Conservation (phyloP, 2,888 invertebrate species). For the Mimas tiliae region DNA sequence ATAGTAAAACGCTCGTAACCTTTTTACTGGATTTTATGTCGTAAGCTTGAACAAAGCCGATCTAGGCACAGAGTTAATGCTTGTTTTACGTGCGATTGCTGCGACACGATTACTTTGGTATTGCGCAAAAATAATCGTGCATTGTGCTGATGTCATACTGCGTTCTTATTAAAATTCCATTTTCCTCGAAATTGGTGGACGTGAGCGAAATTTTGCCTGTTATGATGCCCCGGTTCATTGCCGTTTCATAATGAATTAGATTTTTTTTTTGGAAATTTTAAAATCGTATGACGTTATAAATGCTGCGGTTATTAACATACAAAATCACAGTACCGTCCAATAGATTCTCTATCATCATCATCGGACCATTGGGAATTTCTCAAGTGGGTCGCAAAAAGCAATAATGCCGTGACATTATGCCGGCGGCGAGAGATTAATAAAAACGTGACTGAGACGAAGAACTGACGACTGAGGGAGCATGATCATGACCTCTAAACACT, state of each 20-base stretch:
- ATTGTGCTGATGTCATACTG: slow-evolving; percentile 3
- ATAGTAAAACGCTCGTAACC: slow-evolving; percentile 28
- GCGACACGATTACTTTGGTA: neutral
- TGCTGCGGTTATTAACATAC: neutral
- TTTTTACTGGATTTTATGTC: slow-evolving; percentile 25
- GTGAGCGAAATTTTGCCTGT: neutral
- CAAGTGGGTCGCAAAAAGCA: slow-evolving; percentile 17
- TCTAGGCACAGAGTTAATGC: neutral
- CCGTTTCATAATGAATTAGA: neutral
- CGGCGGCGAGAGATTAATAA: slow-evolving; percentile 25
- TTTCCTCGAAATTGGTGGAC: slow-evolving; percentile 6
- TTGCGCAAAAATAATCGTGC: slow-evolving; percentile 5
- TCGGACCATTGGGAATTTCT: neutral
- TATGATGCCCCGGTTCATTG: slow-evolving; percentile 1
- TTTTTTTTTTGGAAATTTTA: neutral
- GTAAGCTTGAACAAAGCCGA: slow-evolving; percentile 25
- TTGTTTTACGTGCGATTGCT: slow-evolving; percentile 1
- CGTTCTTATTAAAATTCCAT: slow-evolving; percentile 20
- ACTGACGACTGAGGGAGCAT: slow-evolving; percentile 30
- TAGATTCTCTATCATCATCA: neutral
- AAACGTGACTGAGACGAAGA: slow-evolving; percentile 38
- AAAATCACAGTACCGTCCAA: neutral
- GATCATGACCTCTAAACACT: slow-evolving; percentile 41
- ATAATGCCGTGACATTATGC: slow-evolving; percentile 10
- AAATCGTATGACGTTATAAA: neutral